Percentiles rank a stretch among this genome's conserved stretches.
Conservation (phyloP, 2,888 invertebrate species). For the Tubulanus polymorphus region DNA sequence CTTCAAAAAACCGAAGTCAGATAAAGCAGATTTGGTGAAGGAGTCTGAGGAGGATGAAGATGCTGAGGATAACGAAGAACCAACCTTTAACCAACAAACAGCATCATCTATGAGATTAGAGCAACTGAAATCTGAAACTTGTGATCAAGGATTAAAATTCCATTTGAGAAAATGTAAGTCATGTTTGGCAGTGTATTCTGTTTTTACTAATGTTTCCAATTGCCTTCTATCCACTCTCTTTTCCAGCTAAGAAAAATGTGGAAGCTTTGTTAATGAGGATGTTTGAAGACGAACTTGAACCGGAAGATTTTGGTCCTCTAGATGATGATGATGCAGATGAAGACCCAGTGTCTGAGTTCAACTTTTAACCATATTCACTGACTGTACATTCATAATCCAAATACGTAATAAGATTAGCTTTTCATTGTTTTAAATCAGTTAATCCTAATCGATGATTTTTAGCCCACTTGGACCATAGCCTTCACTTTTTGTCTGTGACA, state of each 20-base stretch:
- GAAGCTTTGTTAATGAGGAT: slow-evolving; percentile 53
- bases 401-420: too few relatives aligned
- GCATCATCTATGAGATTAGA: too few relatives aligned
- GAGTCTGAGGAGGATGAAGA: slow-evolving; percentile 24
- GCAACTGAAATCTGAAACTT: too few relatives aligned
- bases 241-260: slow-evolving; percentile 50
- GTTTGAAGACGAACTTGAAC: slow-evolving; percentile 54
- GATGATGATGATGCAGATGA: background rate
- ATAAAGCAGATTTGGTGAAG: slow-evolving; percentile 30
- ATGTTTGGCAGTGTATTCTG: background rate
- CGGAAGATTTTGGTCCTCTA: slow-evolving; percentile 26
- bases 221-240: slow-evolving; percentile 1
- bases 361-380: too few relatives aligned
- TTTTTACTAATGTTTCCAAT: background rate
- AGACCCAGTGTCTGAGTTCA: too few relatives aligned
- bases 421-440: too few relatives aligned
- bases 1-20: slow-evolving; percentile 13
- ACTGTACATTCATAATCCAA: too few relatives aligned
- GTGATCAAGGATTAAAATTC: too few relatives aligned
- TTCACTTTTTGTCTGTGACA: too few relatives aligned
- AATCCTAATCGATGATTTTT: too few relatives aligned
- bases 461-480: too few relatives aligned
- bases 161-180: background rate
- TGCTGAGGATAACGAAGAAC: background rate
- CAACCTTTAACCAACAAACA: too few relatives aligned